A percentile compares a stretch with the other conserved stretches of the same genome.
phyloP scores from a whole-genome alignment of 2,113 vertebrate genomes.

The Hassar affinis region DNA sequence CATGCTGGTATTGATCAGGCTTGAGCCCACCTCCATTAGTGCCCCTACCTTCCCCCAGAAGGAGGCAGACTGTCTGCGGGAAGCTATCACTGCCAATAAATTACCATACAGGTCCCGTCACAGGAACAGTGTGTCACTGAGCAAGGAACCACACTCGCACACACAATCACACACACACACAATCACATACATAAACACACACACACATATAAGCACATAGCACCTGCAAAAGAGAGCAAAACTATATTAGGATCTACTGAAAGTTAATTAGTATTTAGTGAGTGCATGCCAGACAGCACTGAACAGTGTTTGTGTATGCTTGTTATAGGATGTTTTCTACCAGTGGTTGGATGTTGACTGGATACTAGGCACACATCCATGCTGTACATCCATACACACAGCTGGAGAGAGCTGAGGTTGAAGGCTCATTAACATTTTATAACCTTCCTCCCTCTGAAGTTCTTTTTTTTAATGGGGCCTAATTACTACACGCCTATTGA shows the following conservation, averaged over 20 bases:
- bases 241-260: not conserved
- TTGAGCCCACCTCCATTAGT: slow-evolving; percentile 73
- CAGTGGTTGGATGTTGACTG: slow-evolving; percentile 20
- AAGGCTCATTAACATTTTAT: slow-evolving; percentile 73
- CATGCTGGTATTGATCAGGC: slow-evolving; percentile 69
- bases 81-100: slow-evolving; percentile 61
- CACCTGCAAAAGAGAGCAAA: slow-evolving; percentile 33
- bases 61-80: slow-evolving; percentile 73
- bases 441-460: slow-evolving; percentile 65
- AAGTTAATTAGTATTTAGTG: slow-evolving; percentile 3
- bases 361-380: slow-evolving; percentile 20
- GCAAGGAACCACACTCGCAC: slow-evolving; percentile 54
- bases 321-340: slow-evolving; percentile 14
- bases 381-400: slow-evolving; percentile 42
- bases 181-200: slow-evolving; percentile 1
- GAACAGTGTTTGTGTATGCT: slow-evolving; percentile 14
- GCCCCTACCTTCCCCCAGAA: slow-evolving; percentile 64
- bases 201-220: slow-evolving; percentile 15
- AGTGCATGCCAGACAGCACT: not conserved
- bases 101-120: slow-evolving; percentile 56
- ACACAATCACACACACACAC: slow-evolving; percentile 37
- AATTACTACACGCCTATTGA: slow-evolving; percentile 67
- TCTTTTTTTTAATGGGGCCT: slow-evolving; percentile 68
- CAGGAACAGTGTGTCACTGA: slow-evolving; percentile 46
- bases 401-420: slow-evolving; percentile 58